These are phyloP conservation scores for Spheniscus mendiculus DNA, from an alignment of 2,113 vertebrate species.

Conservation along the genomic window DNA sequence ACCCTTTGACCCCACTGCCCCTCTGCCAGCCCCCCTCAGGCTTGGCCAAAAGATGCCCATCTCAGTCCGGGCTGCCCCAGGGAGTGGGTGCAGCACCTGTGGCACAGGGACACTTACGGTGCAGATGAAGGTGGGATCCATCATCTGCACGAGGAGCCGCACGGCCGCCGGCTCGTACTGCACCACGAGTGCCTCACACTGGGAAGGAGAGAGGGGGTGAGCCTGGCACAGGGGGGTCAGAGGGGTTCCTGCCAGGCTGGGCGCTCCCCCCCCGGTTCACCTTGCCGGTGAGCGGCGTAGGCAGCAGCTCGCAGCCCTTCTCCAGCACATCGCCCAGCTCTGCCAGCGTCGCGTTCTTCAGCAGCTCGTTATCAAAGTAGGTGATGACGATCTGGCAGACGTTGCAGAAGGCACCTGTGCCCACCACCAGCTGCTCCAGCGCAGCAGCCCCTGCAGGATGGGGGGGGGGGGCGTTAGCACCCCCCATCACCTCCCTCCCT, in stretches of 20 bases:
- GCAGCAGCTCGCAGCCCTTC: constrained; percentile 88
- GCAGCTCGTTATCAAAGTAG: constrained; percentile 83
- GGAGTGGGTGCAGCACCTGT: not conserved
- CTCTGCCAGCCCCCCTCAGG: not conserved
- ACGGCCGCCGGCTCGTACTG: constrained; percentile 83
- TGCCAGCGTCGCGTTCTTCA: constrained; percentile 86
- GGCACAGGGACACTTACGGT: constrained; percentile 66
- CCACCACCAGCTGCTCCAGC: not conserved
- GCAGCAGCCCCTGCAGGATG: not conserved
- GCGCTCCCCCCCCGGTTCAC: not conserved
- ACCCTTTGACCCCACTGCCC: not conserved
- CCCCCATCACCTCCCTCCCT: accelerated
- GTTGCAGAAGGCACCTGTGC: constrained; percentile 77
- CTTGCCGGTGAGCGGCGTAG: constrained; percentile 38
- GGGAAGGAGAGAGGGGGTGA: not conserved
- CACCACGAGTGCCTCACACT: constrained; percentile 69
- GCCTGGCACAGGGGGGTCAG: accelerated
- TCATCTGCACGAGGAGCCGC: constrained; percentile 80
- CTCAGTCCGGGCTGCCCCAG: accelerated
- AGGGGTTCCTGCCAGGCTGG: accelerated
- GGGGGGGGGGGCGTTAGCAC: not conserved
- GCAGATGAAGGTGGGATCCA: constrained; percentile 87
- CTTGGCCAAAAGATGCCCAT: accelerated
- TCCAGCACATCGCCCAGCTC: constrained; percentile 83
- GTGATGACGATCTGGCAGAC: constrained; percentile 85